Base-by-base conservation (phyloP, 2,797 vertebrate genomes). In the Semotilus atromaculatus region DNA sequence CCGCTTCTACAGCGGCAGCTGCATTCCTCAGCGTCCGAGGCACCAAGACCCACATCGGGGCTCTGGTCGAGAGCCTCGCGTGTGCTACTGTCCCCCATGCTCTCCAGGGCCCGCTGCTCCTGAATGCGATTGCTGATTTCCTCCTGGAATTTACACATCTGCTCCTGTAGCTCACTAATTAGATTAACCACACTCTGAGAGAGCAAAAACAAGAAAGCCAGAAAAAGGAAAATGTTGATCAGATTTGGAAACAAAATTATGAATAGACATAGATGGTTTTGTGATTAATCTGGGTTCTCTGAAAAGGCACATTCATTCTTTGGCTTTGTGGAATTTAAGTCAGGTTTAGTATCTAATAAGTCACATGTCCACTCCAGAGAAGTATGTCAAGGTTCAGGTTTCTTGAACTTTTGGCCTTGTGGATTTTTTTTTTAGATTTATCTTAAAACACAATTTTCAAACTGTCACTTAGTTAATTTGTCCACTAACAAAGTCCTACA, bases 151-250 rank as follows among this genome's bases (percentile, higher is more conserved):
- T 93, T 98, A 96, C 97, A 98, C 98, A 99, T 99, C 96, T 99
- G 97, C 91, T 98, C 97, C 95, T 99, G 98, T 38, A 99, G 97
- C 92, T 99, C 98, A 95, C 97, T 99, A 95, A 99, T 99, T 94
- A 98, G 94, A 93, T 99, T 99, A 93, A 99, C 97, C 96, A 99
- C 96, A 85, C 96, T 98, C 98, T 99, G 95, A 84, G 66, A 84
- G 18, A 80, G 43, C 21, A 86, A 38, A 80, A 74, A 70, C 53
- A 67, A 78, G 62, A 80, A 83, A 77, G 66, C 45, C 78, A 83
- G 73, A 53, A 36, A 62, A 81, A 45, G 29, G 77, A 86, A 80
- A 68, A 70, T 8, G 60, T 78, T 67, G 36, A 38, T 77, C 34
- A 86, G 70, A 53, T 80, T 68, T 80, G 62, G 45, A 68, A 80